phyloP scores from a whole-genome alignment of 2,888 invertebrate genomes.

The Caradrina clavipalpis region DNA sequence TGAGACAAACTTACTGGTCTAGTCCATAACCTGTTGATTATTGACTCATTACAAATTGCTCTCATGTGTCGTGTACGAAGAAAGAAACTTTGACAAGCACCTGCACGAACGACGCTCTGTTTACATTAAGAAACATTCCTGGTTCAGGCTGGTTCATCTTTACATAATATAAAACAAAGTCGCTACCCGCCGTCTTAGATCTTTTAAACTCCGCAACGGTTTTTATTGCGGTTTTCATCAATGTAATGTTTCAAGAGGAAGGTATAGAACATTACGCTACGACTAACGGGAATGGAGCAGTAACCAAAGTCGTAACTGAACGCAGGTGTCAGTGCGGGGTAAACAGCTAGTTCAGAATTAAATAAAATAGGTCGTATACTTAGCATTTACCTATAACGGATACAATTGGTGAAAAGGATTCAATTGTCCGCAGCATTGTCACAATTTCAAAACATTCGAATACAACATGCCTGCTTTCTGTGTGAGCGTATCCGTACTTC shows the following conservation, averaged over 20 bases:
- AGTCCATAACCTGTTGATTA: conserved; percentile 28
- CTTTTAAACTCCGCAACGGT: too few relatives aligned
- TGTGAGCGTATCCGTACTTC: conserved; percentile 8
- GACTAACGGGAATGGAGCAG: too few relatives aligned
- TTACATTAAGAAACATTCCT: not conserved
- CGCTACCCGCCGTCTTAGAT: too few relatives aligned
- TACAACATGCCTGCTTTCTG: conserved; percentile 17
- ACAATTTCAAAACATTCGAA: conserved; percentile 34
- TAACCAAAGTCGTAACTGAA: too few relatives aligned
- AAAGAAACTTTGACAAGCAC: not conserved
- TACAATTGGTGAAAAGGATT: conserved; percentile 17
- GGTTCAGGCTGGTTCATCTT: too few relatives aligned
- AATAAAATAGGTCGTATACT: not conserved
- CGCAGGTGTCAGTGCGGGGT: too few relatives aligned
- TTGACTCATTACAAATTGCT: conserved; percentile 25
- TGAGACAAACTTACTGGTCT: conserved; percentile 11
- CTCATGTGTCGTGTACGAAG: conserved; percentile 6
- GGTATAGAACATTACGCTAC: too few relatives aligned
- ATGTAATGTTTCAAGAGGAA: too few relatives aligned
- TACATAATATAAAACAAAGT: not conserved
- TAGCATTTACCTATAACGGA: conserved; percentile 1
- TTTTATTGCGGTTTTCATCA: too few relatives aligned
- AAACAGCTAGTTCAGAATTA: conserved; percentile 8
- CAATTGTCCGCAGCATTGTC: conserved; percentile 1
- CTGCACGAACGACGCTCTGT: not conserved